Conservation (phyloP, 2,113 vertebrate genomes). For the Tauraco erythrolophus region DNA sequence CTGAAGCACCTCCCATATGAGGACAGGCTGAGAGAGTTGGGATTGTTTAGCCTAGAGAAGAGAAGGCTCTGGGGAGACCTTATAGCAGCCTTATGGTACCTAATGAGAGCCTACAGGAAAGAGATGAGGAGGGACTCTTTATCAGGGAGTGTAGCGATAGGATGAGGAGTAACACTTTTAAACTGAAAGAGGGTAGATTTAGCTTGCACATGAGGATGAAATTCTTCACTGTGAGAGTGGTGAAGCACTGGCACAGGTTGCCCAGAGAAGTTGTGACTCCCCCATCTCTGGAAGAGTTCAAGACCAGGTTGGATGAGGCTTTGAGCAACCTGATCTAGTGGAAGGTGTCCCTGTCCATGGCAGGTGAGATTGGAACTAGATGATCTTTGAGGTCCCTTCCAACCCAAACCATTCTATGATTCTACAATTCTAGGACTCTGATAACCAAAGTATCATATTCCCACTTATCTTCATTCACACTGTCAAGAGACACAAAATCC, state of each 20-base stretch:
- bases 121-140: neutral
- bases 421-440: neutral
- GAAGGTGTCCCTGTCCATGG: too few relatives aligned
- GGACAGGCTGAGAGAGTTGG: neutral
- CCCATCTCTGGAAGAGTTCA: too few relatives aligned
- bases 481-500: neutral
- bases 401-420: neutral
- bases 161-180: fast-evolving
- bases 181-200: neutral
- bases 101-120: neutral
- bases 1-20: neutral
- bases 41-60: neutral
- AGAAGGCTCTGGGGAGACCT: neutral
- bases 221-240: too few relatives aligned
- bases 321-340: too few relatives aligned
- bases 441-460: neutral
- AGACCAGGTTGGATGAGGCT: too few relatives aligned
- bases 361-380: too few relatives aligned
- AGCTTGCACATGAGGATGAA: neutral
- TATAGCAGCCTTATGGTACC: neutral
- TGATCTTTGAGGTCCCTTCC: too few relatives aligned
- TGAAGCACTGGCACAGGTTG: too few relatives aligned
- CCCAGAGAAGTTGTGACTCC: too few relatives aligned
- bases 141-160: neutral
- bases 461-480: neutral